Evolutionary conservation across 2,797 vertebrate genomes (phyloP).

Genomic region (Hozukius guyotensis): DNA sequence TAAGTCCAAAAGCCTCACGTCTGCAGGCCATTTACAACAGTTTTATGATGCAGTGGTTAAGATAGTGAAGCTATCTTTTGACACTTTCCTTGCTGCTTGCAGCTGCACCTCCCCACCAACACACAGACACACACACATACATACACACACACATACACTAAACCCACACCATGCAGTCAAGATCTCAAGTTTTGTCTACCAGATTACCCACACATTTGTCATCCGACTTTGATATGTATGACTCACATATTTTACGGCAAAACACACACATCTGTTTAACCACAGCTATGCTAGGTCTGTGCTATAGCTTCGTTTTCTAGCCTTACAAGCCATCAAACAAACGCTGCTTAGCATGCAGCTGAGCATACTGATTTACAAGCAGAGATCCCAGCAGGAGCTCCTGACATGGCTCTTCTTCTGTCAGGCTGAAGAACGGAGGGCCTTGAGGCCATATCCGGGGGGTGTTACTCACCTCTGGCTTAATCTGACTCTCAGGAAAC

Average conservation of each 20-base stretch:
- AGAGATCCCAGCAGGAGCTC: conserved; percentile 49
- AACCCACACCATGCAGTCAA: neutral
- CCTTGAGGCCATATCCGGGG: conserved; percentile 28
- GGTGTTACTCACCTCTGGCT: conserved; percentile 33
- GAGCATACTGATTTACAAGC: conserved; percentile 49
- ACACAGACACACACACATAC: neutral
- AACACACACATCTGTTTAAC: neutral
- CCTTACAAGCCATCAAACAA: conserved; percentile 37
- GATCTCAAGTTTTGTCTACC: neutral
- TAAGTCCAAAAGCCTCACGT: conserved; percentile 1
- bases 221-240: neutral
- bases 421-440: conserved; percentile 30
- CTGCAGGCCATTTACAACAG: conserved; percentile 3
- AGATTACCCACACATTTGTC: conserved; percentile 44
- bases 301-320: conserved; percentile 5
- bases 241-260: conserved; percentile 8
- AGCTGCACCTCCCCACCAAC: neutral
- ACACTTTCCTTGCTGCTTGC: conserved; percentile 31
- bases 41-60: conserved; percentile 38
- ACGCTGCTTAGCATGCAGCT: conserved; percentile 55
- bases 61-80: neutral
- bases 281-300: neutral
- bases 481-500: conserved; percentile 38
- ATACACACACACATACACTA: neutral
- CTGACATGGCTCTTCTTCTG: conserved; percentile 51